A percentile compares a stretch with the other conserved stretches of the same genome.
These are phyloP conservation scores for Drosophila kikkawai DNA, from an alignment of 1,140 invertebrate genomes.

Conservation along the genomic window DNA sequence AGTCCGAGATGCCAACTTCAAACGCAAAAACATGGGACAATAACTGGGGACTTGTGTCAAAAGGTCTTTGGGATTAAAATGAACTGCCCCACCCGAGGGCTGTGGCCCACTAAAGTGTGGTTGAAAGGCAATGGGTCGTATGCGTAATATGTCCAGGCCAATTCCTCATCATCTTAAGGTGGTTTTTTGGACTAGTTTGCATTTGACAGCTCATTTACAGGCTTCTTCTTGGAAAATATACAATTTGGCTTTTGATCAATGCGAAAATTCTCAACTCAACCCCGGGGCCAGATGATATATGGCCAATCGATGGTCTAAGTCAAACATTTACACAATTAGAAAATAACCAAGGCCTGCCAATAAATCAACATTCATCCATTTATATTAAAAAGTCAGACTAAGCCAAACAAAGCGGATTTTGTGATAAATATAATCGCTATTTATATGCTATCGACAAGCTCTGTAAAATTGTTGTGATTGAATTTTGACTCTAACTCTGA, in stretches of 20 bases:
- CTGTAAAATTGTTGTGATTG: conserved; percentile 5
- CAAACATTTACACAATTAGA: conserved; percentile 54
- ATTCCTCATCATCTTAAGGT: conserved; percentile 35
- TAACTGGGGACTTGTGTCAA: conserved; percentile 28
- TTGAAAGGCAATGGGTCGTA: conserved; percentile 19
- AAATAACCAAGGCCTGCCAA: conserved; percentile 36
- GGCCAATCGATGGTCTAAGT: conserved; percentile 46
- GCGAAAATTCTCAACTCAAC: conserved; percentile 29
- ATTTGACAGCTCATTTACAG: conserved; percentile 50
- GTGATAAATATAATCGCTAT: conserved; percentile 38
- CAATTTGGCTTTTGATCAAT: conserved; percentile 43
- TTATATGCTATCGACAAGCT: conserved; percentile 24
- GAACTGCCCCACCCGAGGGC: conserved; percentile 14
- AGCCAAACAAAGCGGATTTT: neutral
- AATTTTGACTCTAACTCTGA: neutral
- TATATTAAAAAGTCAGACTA: neutral
- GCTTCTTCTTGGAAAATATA: conserved; percentile 30
- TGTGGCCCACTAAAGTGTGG: conserved; percentile 5
- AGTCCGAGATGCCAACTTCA: conserved; percentile 17
- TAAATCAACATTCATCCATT: conserved; percentile 40
- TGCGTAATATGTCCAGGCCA: conserved; percentile 18
- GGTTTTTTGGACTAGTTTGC: conserved; percentile 37
- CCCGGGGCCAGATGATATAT: conserved; percentile 46
- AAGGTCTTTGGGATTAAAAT: conserved; percentile 39
- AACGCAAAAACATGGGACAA: conserved; percentile 27